A percentile compares a stretch with the other conserved stretches of the same genome.
phyloP scores from a whole-genome alignment of 2,888 invertebrate genomes.

The Leptogaster cylindrica region DNA sequence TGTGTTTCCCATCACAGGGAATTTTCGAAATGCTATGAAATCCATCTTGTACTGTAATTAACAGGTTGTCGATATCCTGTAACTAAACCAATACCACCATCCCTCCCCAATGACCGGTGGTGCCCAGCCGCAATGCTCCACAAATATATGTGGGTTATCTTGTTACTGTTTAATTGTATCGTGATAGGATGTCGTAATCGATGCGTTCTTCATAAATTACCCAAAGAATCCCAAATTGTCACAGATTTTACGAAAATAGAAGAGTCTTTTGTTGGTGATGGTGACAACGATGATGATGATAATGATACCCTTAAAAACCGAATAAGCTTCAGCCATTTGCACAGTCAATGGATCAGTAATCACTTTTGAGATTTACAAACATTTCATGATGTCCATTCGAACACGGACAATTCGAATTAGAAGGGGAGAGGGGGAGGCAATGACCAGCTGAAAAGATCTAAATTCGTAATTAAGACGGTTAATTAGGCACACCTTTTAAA shows the following conservation, averaged over 20 bases:
- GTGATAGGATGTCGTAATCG: slow-evolving; percentile 5
- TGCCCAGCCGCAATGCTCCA: too few species aligned
- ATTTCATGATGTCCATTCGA: not conserved
- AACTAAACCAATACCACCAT: too few species aligned
- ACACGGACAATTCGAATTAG: too few species aligned
- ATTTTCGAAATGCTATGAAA: too few species aligned
- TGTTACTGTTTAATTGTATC: not conserved
- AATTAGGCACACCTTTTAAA: slow-evolving; percentile 14
- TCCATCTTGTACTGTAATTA: too few species aligned
- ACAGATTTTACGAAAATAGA: not conserved
- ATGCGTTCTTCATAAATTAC: slow-evolving; percentile 4
- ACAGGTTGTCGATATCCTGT: too few species aligned
- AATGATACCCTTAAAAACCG: not conserved
- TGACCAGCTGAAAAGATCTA: not conserved
- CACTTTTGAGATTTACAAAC: slow-evolving; percentile 2
- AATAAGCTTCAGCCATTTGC: slow-evolving; percentile 1
- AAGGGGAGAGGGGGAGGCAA: not conserved
- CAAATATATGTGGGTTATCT: slow-evolving; percentile 3
- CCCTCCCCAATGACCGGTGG: too few species aligned
- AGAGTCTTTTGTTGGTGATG: too few species aligned
- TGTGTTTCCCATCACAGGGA: too few species aligned
- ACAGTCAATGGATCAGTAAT: not conserved
- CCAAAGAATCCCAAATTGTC: not conserved
- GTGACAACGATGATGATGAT: too few species aligned
- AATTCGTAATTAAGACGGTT: slow-evolving; percentile 13